Evolutionary conservation across 2,113 vertebrate genomes (phyloP).

Genomic region (Triplophysa siluroides): DNA sequence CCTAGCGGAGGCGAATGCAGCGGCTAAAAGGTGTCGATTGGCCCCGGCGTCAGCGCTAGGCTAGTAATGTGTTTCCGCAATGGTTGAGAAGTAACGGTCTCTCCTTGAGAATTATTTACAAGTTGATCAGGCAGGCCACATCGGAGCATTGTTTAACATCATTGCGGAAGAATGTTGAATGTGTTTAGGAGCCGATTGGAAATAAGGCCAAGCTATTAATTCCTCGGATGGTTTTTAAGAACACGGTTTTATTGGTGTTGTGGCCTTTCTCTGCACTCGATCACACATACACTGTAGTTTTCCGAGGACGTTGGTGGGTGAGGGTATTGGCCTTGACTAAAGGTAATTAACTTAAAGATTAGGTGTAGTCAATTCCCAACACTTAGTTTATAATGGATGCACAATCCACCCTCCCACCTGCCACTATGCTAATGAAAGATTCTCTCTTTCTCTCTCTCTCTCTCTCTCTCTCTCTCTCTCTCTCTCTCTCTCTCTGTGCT

Average conservation of each 20-base stretch:
- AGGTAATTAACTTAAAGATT: conserved; percentile 54
- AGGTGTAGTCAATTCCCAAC: conserved; percentile 32
- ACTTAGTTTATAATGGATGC: conserved; percentile 33
- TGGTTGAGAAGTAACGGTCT: conserved; percentile 46
- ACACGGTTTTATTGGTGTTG: conserved; percentile 63
- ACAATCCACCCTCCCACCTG: neutral
- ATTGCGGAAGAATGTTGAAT: conserved; percentile 63
- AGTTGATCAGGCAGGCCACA: conserved; percentile 61
- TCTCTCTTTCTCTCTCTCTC: neutral
- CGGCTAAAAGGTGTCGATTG: conserved; percentile 57
- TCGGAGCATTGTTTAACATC: conserved; percentile 55
- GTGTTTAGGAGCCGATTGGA: conserved; percentile 62
- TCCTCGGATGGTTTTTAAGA: conserved; percentile 62
- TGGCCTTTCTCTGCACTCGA: conserved; percentile 53
- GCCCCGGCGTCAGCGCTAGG: conserved; percentile 43
- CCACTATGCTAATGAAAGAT: conserved; percentile 17
- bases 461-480: conserved; percentile 5
- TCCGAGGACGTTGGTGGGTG: neutral
- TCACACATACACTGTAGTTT: conserved; percentile 23
- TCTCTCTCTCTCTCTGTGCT: conserved; percentile 59
- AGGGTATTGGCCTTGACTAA: conserved; percentile 39
- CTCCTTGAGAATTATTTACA: conserved; percentile 65
- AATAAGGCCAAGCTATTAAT: conserved; percentile 69
- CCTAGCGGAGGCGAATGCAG: conserved; percentile 59
- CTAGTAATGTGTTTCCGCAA: conserved; percentile 56